These are phyloP conservation scores for Acromyrmex heyeri DNA, from an alignment of 1,140 invertebrate genomes.

Conservation along the genomic window DNA sequence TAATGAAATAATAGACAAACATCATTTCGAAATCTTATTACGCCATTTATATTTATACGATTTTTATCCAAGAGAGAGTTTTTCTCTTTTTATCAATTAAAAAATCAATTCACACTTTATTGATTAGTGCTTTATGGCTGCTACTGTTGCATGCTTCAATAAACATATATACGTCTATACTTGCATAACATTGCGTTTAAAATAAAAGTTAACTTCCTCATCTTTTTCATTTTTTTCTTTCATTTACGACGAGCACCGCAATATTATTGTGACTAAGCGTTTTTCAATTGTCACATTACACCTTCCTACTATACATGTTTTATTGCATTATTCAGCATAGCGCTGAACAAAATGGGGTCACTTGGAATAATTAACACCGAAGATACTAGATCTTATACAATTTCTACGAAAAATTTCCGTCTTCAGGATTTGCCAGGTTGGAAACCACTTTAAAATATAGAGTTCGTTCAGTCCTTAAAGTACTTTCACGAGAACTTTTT, in stretches of 20 bases:
- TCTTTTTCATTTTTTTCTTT: background rate
- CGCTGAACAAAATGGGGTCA: constrained; percentile 37
- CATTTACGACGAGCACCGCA: too few species aligned
- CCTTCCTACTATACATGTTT: constrained; percentile 24
- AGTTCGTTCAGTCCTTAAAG: constrained; percentile 13
- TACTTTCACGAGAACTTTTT: background rate
- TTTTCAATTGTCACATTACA: constrained; percentile 39
- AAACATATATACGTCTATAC: background rate
- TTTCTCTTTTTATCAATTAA: background rate
- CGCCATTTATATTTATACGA: background rate
- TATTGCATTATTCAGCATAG: constrained; percentile 41
- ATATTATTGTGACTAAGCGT: constrained; percentile 20
- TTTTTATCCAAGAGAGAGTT: background rate
- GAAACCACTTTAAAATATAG: background rate
- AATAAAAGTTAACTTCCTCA: background rate
- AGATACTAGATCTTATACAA: constrained; percentile 8
- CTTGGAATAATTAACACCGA: constrained; percentile 40
- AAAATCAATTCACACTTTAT: background rate
- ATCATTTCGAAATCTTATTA: background rate
- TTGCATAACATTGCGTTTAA: background rate
- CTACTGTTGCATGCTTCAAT: too few species aligned
- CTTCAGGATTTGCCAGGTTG: constrained; percentile 21
- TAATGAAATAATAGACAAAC: constrained; percentile 40
- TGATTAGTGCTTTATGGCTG: too few species aligned
- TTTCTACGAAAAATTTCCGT: constrained; percentile 16